phyloP scores from a whole-genome alignment of 2,797 vertebrate species.

The Anabacerthia variegaticeps region DNA sequence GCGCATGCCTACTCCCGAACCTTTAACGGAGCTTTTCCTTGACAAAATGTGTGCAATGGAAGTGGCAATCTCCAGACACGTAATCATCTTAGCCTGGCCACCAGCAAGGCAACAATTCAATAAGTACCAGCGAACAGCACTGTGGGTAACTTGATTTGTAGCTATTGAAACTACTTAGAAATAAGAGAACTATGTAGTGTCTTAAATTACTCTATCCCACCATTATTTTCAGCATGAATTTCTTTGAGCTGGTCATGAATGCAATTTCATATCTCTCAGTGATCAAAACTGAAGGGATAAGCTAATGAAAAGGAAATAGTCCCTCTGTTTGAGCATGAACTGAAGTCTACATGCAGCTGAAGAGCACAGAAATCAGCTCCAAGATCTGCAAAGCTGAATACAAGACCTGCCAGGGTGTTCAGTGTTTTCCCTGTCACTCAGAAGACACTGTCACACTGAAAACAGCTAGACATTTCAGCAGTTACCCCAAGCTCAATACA shows the following conservation, averaged over 20 bases:
- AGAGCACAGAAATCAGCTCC: neutral
- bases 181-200: neutral
- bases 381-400: neutral
- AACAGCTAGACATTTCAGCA: neutral
- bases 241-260: neutral
- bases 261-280: neutral
- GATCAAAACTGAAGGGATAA: neutral
- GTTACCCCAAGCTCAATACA: neutral
- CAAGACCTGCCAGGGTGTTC: neutral
- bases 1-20: neutral
- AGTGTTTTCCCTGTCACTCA: neutral
- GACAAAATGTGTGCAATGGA: neutral
- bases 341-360: neutral
- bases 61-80: neutral
- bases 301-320: slow-evolving; percentile 18
- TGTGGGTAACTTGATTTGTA: slow-evolving; percentile 57
- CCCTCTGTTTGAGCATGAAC: neutral
- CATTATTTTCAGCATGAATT: slow-evolving; percentile 17
- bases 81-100: slow-evolving; percentile 52
- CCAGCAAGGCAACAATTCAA: slow-evolving; percentile 58
- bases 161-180: slow-evolving; percentile 44
- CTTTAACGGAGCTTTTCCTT: neutral
- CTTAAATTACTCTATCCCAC: neutral
- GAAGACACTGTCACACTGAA: neutral
- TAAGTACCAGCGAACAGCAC: slow-evolving; percentile 24